These are phyloP conservation scores for Metridium senile DNA, from an alignment of 92 coral and sea anemone genomes.

Conservation along the genomic window DNA sequence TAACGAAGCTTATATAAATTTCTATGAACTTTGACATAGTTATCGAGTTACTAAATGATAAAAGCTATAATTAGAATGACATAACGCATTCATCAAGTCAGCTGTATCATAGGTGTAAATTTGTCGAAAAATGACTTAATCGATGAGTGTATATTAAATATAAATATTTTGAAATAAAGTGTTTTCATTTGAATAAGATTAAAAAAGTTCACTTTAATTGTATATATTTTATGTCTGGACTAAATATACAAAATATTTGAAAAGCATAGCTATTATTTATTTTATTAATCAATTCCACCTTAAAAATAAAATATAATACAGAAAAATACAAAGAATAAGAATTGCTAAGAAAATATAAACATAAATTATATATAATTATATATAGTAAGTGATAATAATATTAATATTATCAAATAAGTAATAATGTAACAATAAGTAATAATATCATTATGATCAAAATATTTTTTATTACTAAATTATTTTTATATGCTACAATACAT, in stretches of 20 bases:
- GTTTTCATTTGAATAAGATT: not conserved
- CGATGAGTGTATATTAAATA: not conserved
- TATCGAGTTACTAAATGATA: not conserved
- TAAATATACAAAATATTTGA: not conserved
- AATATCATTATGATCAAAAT: too few species aligned
- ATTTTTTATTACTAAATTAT: too few species aligned
- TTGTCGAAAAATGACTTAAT: not conserved
- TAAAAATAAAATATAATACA: too few species aligned
- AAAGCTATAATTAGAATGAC: not conserved
- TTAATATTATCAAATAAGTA: too few species aligned
- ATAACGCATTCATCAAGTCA: not conserved
- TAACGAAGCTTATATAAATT: not conserved
- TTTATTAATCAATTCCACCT: too few species aligned
- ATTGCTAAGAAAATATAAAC: too few species aligned
- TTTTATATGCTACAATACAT: too few species aligned
- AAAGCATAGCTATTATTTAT: too few species aligned
- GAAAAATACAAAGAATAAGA: too few species aligned
- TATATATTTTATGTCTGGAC: not conserved
- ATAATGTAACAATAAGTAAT: too few species aligned
- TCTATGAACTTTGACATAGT: not conserved
- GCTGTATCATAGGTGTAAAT: not conserved
- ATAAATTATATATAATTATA: too few species aligned
- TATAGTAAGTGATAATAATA: too few species aligned
- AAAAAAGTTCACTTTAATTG: not conserved
- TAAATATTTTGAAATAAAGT: not conserved